Conservation (phyloP, 2,888 invertebrate genomes). For the Caenorhabditis afra region DNA sequence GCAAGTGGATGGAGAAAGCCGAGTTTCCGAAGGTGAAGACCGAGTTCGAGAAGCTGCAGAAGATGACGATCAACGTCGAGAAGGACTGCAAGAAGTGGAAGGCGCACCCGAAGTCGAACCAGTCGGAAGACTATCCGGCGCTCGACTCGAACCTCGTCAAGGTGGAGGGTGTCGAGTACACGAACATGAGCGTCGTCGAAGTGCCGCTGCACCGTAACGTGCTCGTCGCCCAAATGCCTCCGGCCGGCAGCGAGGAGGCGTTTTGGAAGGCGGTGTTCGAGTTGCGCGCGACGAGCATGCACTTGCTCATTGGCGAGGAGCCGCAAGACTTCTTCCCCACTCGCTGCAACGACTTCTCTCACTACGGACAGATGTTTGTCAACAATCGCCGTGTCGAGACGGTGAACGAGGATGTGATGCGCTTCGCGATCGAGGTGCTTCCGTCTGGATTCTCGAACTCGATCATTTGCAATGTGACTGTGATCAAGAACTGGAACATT, state of each 20-base stretch:
- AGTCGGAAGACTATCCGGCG: constrained; percentile 28
- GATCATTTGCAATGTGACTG: constrained; percentile 17
- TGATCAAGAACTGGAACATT: constrained; percentile 27
- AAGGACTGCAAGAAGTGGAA: constrained; percentile 41
- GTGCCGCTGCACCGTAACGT: constrained; percentile 17
- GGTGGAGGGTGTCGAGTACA: constrained; percentile 12
- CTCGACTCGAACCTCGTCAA: constrained; percentile 32
- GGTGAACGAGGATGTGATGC: constrained; percentile 22
- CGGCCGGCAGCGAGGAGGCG: constrained; percentile 19
- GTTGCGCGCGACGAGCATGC: constrained; percentile 10
- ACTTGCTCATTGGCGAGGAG: constrained; percentile 11
- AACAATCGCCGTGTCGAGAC: constrained; percentile 28
- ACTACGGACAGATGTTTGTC: constrained; percentile 35
- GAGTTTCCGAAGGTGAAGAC: constrained; percentile 21
- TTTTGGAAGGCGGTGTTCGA: constrained; percentile 42
- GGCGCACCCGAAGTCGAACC: constrained; percentile 17
- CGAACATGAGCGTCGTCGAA: constrained; percentile 22
- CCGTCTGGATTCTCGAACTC: constrained; percentile 41
- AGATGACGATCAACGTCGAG: constrained; percentile 21
- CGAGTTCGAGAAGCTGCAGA: constrained; percentile 23
- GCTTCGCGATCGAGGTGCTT: constrained; percentile 35
- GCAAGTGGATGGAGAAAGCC: constrained; percentile 20
- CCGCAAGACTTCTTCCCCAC: constrained; percentile 22
- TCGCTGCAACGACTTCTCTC: neutral
- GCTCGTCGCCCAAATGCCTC: constrained; percentile 24